Base-by-base conservation (phyloP, 1,140 invertebrate species). In the Chironomus striatipennis region DNA sequence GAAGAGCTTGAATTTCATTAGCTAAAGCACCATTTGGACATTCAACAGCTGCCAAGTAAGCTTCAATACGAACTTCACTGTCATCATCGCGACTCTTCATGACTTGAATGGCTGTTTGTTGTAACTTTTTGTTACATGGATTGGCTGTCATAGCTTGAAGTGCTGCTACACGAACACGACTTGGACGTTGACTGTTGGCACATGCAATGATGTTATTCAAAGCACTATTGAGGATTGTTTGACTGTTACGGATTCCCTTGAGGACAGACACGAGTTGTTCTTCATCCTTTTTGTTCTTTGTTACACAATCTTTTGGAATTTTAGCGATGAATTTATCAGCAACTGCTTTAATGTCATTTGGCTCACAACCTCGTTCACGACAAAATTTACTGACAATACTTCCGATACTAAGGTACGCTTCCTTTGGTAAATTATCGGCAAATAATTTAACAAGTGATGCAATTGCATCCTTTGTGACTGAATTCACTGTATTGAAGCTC, bases 11-110 rank as follows among this genome's bases (percentile, higher is more conserved):
- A 47, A 98, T 81, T 42, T 87, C 85, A 18, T 86, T 86, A 0
- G 90, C 89, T 4, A 89, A 85, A 17, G 89, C 84, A 0, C 83
- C 85, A 74, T 86, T 89, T 0, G 94, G 90, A 78, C 94, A 96
- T 21, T 87, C 84, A 73, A 93, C 89, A 0, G 92, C 81, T 1
- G 89, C 88, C n/a, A 96, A 83, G 79, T 96, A 97, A 5, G 90
- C 89, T 79, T 91, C 91, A 79, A 97, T 97, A 74, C 96, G 87
- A 8, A 97, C 80, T 82, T 98, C 95, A 7, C 93, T 89, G 80
- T 97, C 94, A 79, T 93, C 87, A 74, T 90, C 86, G 3, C 83
- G 84, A 79, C 93, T 87, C 77, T 88, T 86, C 78, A 93, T 85
- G 10, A 92, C 82, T 17, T 85, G 82, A 43, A 90, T 64, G 2